These are phyloP conservation scores for Lasioglossum calceatum DNA, from an alignment of 2,888 invertebrate species.

Conservation along the genomic window DNA sequence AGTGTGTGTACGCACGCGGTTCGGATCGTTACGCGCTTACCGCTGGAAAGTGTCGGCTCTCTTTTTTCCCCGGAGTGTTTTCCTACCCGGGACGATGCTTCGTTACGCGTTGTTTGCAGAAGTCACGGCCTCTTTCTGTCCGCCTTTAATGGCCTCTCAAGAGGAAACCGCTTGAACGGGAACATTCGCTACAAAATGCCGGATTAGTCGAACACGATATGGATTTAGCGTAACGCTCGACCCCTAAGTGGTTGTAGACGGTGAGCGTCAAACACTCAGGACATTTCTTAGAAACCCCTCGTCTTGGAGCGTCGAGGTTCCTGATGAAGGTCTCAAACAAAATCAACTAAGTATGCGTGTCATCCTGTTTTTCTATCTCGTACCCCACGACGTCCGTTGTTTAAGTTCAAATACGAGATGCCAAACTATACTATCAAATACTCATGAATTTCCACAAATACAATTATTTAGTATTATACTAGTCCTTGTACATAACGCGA, in stretches of 20 bases:
- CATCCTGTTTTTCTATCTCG: neutral
- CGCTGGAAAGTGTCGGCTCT: constrained; percentile 48
- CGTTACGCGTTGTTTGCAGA: constrained; percentile 43
- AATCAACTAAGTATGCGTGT: neutral
- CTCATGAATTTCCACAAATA: neutral
- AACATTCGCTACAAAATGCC: constrained; percentile 8
- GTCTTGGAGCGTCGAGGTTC: neutral
- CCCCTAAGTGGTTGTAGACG: neutral
- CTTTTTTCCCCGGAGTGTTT: constrained; percentile 30
- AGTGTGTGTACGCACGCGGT: constrained; percentile 59
- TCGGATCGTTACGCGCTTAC: constrained; percentile 64
- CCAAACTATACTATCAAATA: neutral
- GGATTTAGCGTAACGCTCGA: neutral
- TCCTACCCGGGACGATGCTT: constrained; percentile 15
- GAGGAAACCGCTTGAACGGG: constrained; percentile 10
- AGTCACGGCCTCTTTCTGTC: constrained; percentile 24
- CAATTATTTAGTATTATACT: neutral
- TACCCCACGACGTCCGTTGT: neutral
- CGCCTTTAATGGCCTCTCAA: constrained; percentile 16
- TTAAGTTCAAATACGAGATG: neutral
- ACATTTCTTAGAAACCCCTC: neutral
- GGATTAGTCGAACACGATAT: neutral
- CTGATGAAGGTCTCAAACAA: neutral
- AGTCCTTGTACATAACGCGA: neutral
- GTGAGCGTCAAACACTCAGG: neutral